These are phyloP conservation scores for Dryoscopus gambensis DNA, from an alignment of 2,113 vertebrate species.

Conservation along the genomic window DNA sequence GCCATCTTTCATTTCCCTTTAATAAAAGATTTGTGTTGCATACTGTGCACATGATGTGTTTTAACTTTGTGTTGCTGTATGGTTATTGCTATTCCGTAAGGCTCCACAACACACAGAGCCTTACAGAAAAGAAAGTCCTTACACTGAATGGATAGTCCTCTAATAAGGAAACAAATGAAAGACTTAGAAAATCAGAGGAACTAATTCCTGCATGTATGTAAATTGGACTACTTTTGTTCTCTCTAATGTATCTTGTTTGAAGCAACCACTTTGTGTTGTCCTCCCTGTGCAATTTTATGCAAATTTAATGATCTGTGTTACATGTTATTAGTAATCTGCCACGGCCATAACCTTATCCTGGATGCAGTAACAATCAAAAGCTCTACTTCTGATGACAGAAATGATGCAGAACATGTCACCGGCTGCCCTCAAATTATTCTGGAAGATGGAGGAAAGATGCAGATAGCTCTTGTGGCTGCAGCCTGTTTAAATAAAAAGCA, in stretches of 20 bases:
- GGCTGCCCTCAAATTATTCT: not conserved
- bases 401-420: not conserved
- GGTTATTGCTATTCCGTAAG: not conserved
- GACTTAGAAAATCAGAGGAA: not conserved
- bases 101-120: not conserved
- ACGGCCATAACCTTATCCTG: not conserved
- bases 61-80: not conserved
- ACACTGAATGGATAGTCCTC: not conserved
- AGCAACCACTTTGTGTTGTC: not conserved
- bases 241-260: not conserved
- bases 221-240: not conserved
- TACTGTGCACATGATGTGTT: not conserved
- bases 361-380: not conserved
- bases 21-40: not conserved
- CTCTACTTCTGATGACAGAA: not conserved
- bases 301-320: not conserved
- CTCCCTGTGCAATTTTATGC: not conserved
- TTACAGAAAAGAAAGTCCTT: not conserved
- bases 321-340: not conserved
- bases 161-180: not conserved
- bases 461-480: not conserved
- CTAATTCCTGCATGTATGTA: not conserved
- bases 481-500: not conserved
- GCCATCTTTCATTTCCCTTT: not conserved
- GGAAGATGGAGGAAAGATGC: accelerated